Percentiles rank a stretch among this genome's conserved stretches.
These are phyloP conservation scores for Acridotheres tristis DNA, from an alignment of 2,797 vertebrate genomes.

Conservation along the genomic window DNA sequence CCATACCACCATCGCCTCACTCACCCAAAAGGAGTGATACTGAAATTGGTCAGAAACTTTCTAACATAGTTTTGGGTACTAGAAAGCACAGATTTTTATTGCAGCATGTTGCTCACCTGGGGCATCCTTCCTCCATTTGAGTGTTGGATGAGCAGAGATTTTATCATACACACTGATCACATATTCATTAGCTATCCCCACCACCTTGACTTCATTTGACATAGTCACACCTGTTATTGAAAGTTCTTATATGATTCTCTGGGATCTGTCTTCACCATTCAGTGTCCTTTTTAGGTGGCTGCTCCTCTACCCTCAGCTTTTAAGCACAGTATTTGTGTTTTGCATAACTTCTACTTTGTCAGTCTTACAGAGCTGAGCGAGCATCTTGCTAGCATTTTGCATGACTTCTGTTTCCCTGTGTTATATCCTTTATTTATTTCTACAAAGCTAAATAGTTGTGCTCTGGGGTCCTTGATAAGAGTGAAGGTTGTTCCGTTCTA, in stretches of 20 bases:
- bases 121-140: background rate
- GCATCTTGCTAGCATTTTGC: background rate
- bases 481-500: background rate
- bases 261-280: background rate
- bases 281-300: background rate
- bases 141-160: too few species aligned
- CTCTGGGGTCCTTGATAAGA: background rate
- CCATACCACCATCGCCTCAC: rapidly evolving
- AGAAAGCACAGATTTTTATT: background rate
- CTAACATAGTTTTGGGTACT: background rate
- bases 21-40: background rate
- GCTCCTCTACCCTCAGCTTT: background rate
- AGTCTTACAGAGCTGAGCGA: background rate
- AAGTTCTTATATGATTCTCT: background rate
- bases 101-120: background rate
- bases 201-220: background rate
- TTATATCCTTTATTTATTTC: background rate
- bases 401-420: background rate
- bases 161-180: background rate
- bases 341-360: background rate
- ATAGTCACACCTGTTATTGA: background rate
- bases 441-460: background rate
- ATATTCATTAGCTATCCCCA: background rate
- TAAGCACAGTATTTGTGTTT: background rate
- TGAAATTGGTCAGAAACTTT: rapidly evolving